These are phyloP conservation scores for Euclidia mi DNA, from an alignment of 2,888 invertebrate genomes.

Conservation along the genomic window DNA sequence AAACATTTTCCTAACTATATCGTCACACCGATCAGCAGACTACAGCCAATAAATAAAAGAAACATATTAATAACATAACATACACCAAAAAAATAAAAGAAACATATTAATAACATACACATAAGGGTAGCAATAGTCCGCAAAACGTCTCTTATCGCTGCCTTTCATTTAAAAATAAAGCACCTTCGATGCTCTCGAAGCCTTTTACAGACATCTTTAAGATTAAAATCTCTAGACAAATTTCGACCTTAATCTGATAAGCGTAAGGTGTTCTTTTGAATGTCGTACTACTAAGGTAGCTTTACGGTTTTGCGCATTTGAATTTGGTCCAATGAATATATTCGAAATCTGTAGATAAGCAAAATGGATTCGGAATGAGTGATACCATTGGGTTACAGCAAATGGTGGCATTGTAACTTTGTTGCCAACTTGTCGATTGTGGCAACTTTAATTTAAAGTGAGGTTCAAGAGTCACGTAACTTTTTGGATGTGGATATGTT, in stretches of 20 bases:
- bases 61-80: constrained; percentile 51
- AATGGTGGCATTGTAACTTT: constrained; percentile 38
- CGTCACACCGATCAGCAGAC: not conserved
- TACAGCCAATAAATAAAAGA: constrained; percentile 53
- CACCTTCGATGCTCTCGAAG: constrained; percentile 53
- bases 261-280: constrained; percentile 24
- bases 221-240: constrained; percentile 18
- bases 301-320: constrained; percentile 53
- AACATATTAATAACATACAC: constrained; percentile 49
- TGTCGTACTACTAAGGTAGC: constrained; percentile 19
- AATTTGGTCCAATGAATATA: constrained; percentile 59
- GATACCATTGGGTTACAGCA: constrained; percentile 47
- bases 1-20: constrained; percentile 13
- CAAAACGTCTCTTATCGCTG: constrained; percentile 54
- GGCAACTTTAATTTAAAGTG: too few species aligned
- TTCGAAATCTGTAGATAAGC: constrained; percentile 58
- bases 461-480: too few species aligned
- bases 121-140: constrained; percentile 51
- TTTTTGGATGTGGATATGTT: too few species aligned
- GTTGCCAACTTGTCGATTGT: constrained; percentile 8
- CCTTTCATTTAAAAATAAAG: constrained; percentile 60
- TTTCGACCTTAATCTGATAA: constrained; percentile 24
- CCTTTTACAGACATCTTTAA: constrained; percentile 46
- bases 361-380: constrained; percentile 50
- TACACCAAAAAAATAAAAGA: constrained; percentile 59